Evolutionary conservation across 2,888 invertebrate genomes (phyloP).

Genomic region (Scotopteryx bipunctaria): DNA sequence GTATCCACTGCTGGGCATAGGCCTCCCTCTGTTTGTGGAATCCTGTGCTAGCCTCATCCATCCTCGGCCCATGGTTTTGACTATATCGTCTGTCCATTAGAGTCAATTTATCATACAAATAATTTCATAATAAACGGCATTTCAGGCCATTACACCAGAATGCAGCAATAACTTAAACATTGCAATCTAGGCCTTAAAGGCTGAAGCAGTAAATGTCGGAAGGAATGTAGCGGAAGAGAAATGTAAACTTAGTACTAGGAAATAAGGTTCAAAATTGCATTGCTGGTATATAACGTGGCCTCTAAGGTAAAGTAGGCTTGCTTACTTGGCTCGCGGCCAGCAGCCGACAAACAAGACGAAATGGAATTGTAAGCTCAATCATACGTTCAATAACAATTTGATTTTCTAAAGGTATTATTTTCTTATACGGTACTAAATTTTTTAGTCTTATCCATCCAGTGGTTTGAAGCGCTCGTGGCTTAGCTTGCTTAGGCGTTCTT

Average conservation of each 20-base stretch:
- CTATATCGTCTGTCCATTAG: background rate
- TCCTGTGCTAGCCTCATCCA: no score
- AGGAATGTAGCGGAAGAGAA: no score
- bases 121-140: slow-evolving; percentile 24
- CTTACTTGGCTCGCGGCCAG: slow-evolving; percentile 57
- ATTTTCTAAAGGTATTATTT: no score
- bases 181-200: slow-evolving; percentile 24
- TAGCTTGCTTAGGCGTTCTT: no score
- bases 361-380: slow-evolving; percentile 52
- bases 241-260: no score
- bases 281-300: background rate
- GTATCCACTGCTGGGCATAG: no score
- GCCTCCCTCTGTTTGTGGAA: no score
- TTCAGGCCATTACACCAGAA: slow-evolving; percentile 23
- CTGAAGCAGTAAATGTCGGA: no score
- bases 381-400: slow-evolving; percentile 8
- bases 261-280: background rate
- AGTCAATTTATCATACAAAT: slow-evolving; percentile 16
- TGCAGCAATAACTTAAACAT: slow-evolving; percentile 31
- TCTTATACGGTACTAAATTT: no score
- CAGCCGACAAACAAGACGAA: slow-evolving; percentile 56
- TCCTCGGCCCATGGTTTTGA: background rate
- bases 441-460: no score
- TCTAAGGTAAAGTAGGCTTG: background rate
- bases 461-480: no score